Percentiles rank a stretch among this genome's conserved stretches.
phyloP scores from a whole-genome alignment of 35 echinoderm and acorn worm species.

The Apostichopus californicus region DNA sequence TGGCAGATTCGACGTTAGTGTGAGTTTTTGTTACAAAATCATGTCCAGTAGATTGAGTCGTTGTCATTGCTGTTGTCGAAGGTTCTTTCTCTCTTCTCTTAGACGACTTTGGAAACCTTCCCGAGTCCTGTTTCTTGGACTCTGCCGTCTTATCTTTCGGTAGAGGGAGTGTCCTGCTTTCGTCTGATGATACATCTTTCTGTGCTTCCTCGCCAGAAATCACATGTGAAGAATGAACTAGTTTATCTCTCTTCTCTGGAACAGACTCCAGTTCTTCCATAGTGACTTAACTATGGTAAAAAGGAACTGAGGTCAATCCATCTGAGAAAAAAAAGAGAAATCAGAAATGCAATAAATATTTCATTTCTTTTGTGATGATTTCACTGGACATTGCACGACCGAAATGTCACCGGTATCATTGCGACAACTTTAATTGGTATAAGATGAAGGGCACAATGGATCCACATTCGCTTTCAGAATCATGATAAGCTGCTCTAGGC shows the following conservation, averaged over 20 bases:
- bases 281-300: slow-evolving; percentile 33
- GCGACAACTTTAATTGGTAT: no score
- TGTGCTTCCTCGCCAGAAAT: not conserved
- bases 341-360: no score
- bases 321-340: not conserved
- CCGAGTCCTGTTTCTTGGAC: slow-evolving; percentile 12
- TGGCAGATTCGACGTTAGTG: not conserved
- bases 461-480: no score
- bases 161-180: not conserved
- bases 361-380: no score
- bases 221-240: not conserved
- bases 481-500: no score
- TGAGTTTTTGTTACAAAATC: not conserved
- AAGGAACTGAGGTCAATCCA: slow-evolving; percentile 19
- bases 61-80: not conserved
- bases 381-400: no score
- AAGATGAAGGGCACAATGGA: no score
- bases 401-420: no score
- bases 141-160: slow-evolving; percentile 8
- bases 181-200: not conserved
- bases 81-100: not conserved
- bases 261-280: slow-evolving; percentile 48
- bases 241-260: slow-evolving; percentile 19
- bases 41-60: not conserved
- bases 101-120: not conserved